phyloP scores from a whole-genome alignment of 2,113 vertebrate genomes.

The Bombycilla garrulus region DNA sequence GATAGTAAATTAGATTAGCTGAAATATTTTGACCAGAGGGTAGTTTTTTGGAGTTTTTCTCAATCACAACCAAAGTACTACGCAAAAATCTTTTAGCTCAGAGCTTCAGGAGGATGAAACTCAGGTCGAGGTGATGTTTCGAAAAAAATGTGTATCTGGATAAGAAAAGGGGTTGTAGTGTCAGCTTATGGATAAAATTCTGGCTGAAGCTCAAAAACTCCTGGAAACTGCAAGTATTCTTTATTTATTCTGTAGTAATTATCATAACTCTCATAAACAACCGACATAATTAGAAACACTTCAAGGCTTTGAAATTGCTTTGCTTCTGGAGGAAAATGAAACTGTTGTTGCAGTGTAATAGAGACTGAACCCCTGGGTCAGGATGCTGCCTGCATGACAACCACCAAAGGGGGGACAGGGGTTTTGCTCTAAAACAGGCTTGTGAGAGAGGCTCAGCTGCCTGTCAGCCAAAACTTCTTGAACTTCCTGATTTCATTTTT shows the following conservation, averaged over 20 bases:
- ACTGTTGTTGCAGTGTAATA: not conserved
- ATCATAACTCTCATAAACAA: constrained; percentile 39
- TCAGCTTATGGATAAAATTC: not conserved
- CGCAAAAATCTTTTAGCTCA: not conserved
- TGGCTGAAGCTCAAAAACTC: constrained; percentile 15
- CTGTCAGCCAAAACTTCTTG: not conserved
- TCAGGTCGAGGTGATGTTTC: not conserved
- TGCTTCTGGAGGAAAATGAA: constrained; percentile 36
- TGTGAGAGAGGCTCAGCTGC: not conserved
- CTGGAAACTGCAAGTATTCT: constrained; percentile 19
- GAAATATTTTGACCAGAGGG: constrained; percentile 1
- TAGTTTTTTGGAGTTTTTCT: not conserved
- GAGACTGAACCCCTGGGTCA: not conserved
- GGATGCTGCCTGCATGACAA: not conserved
- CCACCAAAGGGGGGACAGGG: not conserved
- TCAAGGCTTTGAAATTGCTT: constrained; percentile 43
- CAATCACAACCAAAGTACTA: not conserved
- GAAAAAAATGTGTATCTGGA: not conserved
- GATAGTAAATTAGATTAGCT: constrained; percentile 29
- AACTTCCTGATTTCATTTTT: not conserved
- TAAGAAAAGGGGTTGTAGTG: not conserved
- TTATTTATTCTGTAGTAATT: not conserved
- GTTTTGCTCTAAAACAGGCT: not conserved
- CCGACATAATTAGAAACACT: constrained; percentile 38
- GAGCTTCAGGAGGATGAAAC: not conserved